phyloP scores from a whole-genome alignment of 2,113 vertebrate genomes.

The Dunckerocampus dactyliophorus region DNA sequence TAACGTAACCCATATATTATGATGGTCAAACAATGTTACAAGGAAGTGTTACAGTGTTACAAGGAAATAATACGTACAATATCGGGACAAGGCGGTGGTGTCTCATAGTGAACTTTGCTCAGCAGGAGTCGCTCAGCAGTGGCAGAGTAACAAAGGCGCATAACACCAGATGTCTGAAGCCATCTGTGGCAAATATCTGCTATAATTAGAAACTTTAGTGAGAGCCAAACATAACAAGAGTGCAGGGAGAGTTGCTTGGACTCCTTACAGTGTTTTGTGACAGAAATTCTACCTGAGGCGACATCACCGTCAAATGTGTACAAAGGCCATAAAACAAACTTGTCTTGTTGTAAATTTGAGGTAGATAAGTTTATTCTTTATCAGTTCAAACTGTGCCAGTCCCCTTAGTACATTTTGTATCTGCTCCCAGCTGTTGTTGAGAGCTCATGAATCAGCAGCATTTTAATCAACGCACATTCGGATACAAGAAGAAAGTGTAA shows the following conservation, averaged over 20 bases:
- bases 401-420: constrained; percentile 7
- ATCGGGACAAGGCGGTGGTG: constrained; percentile 16
- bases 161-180: constrained; percentile 63
- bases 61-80: constrained; percentile 18
- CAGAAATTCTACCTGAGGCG: neutral
- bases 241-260: constrained; percentile 27
- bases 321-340: constrained; percentile 23
- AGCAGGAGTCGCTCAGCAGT: constrained; percentile 16
- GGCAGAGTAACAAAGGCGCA: constrained; percentile 27
- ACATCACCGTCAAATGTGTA: constrained; percentile 13
- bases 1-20: too few relatives aligned
- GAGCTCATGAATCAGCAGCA: neutral
- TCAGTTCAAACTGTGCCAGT: constrained; percentile 8
- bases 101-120: constrained; percentile 33
- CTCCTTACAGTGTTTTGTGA: neutral
- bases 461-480: neutral
- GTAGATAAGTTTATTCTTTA: constrained; percentile 17
- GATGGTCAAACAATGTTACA: too few relatives aligned
- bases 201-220: constrained; percentile 57
- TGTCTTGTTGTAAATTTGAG: neutral
- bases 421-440: constrained; percentile 23
- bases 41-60: neutral
- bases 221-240: constrained; percentile 26
- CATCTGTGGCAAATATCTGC: constrained; percentile 7
- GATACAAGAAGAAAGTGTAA: too few relatives aligned